These are phyloP conservation scores for Pterocles orientalis DNA, from an alignment of 2,113 vertebrate genomes.

Conservation along the genomic window DNA sequence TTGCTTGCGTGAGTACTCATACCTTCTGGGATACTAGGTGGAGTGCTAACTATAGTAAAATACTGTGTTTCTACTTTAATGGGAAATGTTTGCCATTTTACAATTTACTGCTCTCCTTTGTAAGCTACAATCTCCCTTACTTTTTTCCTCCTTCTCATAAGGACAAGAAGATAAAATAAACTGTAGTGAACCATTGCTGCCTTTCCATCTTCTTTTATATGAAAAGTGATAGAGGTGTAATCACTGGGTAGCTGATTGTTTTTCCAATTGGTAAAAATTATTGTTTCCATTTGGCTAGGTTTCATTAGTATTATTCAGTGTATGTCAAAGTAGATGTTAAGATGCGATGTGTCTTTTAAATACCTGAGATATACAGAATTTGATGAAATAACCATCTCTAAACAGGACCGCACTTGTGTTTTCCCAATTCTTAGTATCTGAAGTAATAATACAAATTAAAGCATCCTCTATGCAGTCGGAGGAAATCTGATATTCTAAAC, in stretches of 20 bases:
- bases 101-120: not conserved
- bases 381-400: not conserved
- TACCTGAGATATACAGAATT: not conserved
- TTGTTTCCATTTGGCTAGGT: not conserved
- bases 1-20: not conserved
- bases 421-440: not conserved
- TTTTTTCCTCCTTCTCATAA: not conserved
- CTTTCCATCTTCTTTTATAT: not conserved
- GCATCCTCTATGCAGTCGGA: not conserved
- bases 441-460: not conserved
- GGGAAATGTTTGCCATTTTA: not conserved
- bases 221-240: not conserved
- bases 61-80: not conserved
- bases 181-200: not conserved
- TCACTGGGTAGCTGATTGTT: not conserved
- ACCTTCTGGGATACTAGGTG: not conserved
- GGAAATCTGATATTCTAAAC: not conserved
- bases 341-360: not conserved
- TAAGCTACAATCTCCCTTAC: not conserved
- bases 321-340: not conserved
- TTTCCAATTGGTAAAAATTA: not conserved
- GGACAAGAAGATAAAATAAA: not conserved
- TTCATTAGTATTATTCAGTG: not conserved
- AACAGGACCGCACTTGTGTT: not conserved
- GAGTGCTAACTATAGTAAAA: not conserved